Base-by-base conservation (phyloP, 1,140 invertebrate species). In the Caerostris extrusa region DNA sequence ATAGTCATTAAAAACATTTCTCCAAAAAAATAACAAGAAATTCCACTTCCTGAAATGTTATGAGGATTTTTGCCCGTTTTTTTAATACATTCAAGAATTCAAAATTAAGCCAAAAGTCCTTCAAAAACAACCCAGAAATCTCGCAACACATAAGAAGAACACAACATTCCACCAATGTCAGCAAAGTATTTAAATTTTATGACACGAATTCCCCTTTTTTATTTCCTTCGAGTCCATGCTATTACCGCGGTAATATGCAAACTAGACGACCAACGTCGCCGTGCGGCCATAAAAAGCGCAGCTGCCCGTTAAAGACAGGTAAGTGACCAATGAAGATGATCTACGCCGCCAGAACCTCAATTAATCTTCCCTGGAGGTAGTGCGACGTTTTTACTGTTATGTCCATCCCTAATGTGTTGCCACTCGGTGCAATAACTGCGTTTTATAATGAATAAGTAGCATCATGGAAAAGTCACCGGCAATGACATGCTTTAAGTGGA, bases 361-460 rank as follows among this genome's bases (percentile, higher is more conserved):
- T 93, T 93, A 93, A 93, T 93, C 91, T 86, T 34, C n/a, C 17
- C 17, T 19, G 50, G 55, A n/a, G 4, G 82, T 17, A 93, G 87
- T 87, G 82, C 61, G 83, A 93, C 91, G 83, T 86, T 93, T 93
- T 93, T 93, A 93, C 53, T 93, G 91, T 93, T 93, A 93, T 93
- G 81, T 87, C 91, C 81, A 61, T 87, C 91, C 81, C 64, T 93
- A 93, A 93, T 86, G 91, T 71, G 83, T 64, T 64, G 69, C 34
- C 19, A 57, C 69, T 19, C 81, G 10, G 17, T 67, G 90, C 90
- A 85, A 85, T 91, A 85, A 91, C 58, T 82, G 67, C 85, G 17
- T 85, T 91, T 91, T 83, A 91, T 91, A n/a, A 55, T 7, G 90
- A 83, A 69, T 90, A 90, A 69, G 87, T 90, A 53, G 64, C 53